These are phyloP conservation scores for Hoplodrina blanda DNA, from an alignment of 2,888 invertebrate genomes.

Conservation along the genomic window DNA sequence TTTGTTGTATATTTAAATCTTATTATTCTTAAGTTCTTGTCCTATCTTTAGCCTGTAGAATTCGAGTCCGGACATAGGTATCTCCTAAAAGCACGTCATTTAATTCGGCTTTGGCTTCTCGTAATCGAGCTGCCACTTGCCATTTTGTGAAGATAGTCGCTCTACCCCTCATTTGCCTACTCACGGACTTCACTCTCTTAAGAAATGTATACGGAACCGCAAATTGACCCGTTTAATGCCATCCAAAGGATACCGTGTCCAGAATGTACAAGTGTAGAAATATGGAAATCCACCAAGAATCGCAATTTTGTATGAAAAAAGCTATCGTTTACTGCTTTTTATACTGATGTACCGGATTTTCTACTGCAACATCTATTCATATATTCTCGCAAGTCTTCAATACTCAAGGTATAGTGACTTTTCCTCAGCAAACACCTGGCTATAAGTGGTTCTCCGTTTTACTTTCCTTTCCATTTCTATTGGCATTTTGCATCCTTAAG, in stretches of 20 bases:
- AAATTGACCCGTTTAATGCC: too few relatives aligned
- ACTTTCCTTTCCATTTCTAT: constrained; percentile 24
- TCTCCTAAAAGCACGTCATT: too few relatives aligned
- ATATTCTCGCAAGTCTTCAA: not conserved
- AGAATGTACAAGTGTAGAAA: too few relatives aligned
- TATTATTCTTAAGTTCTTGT: not conserved
- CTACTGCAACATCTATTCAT: not conserved
- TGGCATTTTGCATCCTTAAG: constrained; percentile 14
- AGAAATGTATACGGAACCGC: too few relatives aligned
- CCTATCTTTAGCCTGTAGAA: not conserved
- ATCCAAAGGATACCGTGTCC: too few relatives aligned
- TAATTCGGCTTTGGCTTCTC: not conserved
- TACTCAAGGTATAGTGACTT: constrained; percentile 5
- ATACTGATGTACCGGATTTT: too few relatives aligned
- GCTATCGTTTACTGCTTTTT: too few relatives aligned
- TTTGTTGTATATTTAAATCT: not conserved
- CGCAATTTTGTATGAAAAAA: too few relatives aligned
- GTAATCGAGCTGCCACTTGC: too few relatives aligned
- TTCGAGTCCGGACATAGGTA: not conserved
- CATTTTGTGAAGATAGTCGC: not conserved
- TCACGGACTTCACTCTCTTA: too few relatives aligned
- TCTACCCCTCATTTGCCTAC: too few relatives aligned
- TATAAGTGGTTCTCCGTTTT: not conserved
- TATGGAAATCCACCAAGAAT: too few relatives aligned
- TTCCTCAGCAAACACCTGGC: constrained; percentile 8